Conservation (phyloP, 2,113 vertebrate genomes). For the Strigops habroptila region DNA sequence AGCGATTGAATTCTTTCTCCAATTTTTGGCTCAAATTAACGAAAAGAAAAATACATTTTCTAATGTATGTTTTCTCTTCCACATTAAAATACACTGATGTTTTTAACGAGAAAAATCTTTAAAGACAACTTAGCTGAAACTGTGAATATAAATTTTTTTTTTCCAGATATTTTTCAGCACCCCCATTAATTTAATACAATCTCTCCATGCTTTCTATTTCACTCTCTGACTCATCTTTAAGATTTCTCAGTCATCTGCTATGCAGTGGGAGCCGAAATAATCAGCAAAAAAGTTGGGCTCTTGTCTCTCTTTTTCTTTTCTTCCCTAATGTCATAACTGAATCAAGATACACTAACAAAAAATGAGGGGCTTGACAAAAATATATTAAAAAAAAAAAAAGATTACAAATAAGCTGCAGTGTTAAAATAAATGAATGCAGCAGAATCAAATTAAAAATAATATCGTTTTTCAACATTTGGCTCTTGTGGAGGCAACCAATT, state of each 20-base stretch:
- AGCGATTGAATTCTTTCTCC: not conserved
- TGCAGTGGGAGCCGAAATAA: slow-evolving; percentile 8
- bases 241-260: slow-evolving; percentile 30
- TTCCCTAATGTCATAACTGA: not conserved
- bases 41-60: not conserved
- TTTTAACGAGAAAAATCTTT: not conserved
- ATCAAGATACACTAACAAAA: not conserved
- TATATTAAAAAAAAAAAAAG: not conserved
- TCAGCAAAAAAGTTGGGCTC: not conserved
- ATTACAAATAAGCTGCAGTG: not conserved
- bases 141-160: not conserved
- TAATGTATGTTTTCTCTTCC: not conserved
- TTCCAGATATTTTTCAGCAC: not conserved
- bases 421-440: not conserved
- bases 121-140: not conserved
- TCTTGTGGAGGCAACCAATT: not conserved
- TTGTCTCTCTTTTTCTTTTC: not conserved
- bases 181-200: not conserved
- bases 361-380: not conserved
- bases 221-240: slow-evolving; percentile 32
- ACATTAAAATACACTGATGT: not conserved
- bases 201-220: not conserved
- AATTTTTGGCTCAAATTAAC: not conserved
- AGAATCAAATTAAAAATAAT: not conserved
- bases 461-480: not conserved